Base-by-base conservation (phyloP, 2,888 invertebrate genomes). In the Ceriagrion tenellum region DNA sequence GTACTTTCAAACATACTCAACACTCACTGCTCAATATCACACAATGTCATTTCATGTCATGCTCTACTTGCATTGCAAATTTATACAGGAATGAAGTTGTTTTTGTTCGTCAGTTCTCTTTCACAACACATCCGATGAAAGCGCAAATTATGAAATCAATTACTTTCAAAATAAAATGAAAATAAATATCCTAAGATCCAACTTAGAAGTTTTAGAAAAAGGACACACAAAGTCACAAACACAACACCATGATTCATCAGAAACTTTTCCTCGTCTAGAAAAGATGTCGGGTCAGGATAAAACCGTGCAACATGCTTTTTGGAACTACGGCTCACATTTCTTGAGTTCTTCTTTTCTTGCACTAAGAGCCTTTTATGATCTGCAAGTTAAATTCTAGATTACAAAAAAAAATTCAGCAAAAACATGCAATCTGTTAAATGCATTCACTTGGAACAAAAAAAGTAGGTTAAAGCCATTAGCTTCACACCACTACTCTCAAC, bases 121-220 rank as follows among this genome's bases (percentile, higher is more conserved):
- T 93, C 69, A 74, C n/a, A 47, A 63, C 40, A 59, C 56, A 47
- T 20, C 12, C 40, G 91, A 91, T 91, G 63, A 40, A 91, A 63
- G 91, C 20, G 91, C 63, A 91, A 63, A 69, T 47, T 20, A 74
- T 69, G 12, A n/a, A 47, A 93, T 35, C 23, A 93, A 23, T 20
- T 59, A 47, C 93, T 74, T 74, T 69, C 69, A 74, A 69, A 47
- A 40, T 55, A 40, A 90, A 81, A 30, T 55, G 90, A 55, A 55
- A 95, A 95, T 20, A 88, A 95, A 47, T 95, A 88, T 13, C 95
- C 95, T 47, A 95, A 26, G 2, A 95, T 89, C 95, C 95, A 95
- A 63, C 90, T 95, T 6, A 95, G 69, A 88, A 95, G 88, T 59
- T 95, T 95, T 35, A 95, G 20, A 69, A 95, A n/a, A 12, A 95